Conservation (phyloP, 2,888 invertebrate genomes). For the Venustoraphidia nigricollis region DNA sequence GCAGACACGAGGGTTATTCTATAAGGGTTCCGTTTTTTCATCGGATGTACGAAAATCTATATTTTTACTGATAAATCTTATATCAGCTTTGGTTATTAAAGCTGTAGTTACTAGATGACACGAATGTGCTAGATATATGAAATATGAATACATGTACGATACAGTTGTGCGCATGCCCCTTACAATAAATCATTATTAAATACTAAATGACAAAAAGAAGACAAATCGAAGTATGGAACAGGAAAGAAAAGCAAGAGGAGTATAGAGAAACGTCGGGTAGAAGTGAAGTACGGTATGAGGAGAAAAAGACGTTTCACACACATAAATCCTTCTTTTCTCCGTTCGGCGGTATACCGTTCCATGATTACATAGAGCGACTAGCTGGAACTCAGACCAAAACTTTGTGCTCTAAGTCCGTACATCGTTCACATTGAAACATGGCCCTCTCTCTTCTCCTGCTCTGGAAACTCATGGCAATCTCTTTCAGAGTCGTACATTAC, state of each 20-base stretch:
- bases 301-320: slow-evolving; percentile 20
- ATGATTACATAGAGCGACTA: no score
- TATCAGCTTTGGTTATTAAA: no score
- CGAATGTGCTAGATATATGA: not conserved
- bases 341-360: slow-evolving; percentile 10
- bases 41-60: no score
- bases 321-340: slow-evolving; percentile 29
- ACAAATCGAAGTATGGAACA: slow-evolving; percentile 25
- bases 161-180: not conserved
- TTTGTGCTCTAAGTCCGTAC: slow-evolving; percentile 27
- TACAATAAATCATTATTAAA: slow-evolving; percentile 27
- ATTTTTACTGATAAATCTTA: no score
- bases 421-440: slow-evolving; percentile 30
- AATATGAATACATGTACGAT: not conserved
- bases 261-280: not conserved
- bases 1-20: no score
- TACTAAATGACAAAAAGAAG: slow-evolving; percentile 29
- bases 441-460: slow-evolving; percentile 18
- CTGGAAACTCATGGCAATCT: not conserved
- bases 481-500: not conserved
- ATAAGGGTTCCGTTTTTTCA: no score
- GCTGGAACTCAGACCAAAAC: slow-evolving; percentile 14
- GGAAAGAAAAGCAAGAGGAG: not conserved
- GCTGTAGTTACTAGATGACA: no score
- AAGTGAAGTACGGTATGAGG: slow-evolving; percentile 17